Evolutionary conservation across 2,113 vertebrate genomes (phyloP).

Genomic region (Malurus cyaneus): DNA sequence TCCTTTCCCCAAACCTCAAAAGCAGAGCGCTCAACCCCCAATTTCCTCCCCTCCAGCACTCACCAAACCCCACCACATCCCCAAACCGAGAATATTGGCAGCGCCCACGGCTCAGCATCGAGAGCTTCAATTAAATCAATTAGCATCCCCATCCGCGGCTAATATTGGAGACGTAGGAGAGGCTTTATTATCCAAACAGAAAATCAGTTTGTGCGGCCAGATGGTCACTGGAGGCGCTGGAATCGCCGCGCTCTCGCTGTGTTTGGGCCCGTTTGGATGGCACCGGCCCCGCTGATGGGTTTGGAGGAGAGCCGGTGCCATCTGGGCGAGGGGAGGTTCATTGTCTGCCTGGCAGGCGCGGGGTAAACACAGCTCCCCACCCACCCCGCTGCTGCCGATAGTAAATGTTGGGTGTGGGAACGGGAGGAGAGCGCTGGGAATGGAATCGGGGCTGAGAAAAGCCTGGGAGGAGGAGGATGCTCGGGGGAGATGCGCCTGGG

Average conservation of each 20-base stretch:
- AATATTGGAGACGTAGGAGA: constrained; percentile 19
- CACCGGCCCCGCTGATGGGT: not conserved
- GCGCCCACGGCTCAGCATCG: not conserved
- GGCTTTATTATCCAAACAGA: constrained; percentile 21
- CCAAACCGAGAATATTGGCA: not conserved
- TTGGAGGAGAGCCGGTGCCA: constrained; percentile 3
- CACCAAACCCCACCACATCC: not conserved
- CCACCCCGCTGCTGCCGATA: not conserved
- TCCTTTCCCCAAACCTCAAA: not conserved
- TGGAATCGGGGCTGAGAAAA: not conserved
- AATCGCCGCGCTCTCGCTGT: constrained; percentile 1
- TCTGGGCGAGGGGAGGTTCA: not conserved
- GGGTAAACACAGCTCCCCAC: not conserved
- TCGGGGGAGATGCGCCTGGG: fast-evolving
- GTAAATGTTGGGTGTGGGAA: not conserved
- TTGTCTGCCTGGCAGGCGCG: not conserved
- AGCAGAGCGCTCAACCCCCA: fast-evolving
- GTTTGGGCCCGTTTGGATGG: constrained; percentile 34
- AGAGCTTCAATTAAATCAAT: constrained; percentile 53
- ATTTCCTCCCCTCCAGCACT: not conserved
- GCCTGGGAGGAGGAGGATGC: not conserved
- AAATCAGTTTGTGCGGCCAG: constrained; percentile 37
- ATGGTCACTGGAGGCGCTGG: constrained; percentile 55
- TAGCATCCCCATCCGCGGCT: constrained; percentile 6
- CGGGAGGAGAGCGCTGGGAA: not conserved